Base-by-base conservation (phyloP, 2,888 invertebrate genomes). In the Eupelmus urozonus region DNA sequence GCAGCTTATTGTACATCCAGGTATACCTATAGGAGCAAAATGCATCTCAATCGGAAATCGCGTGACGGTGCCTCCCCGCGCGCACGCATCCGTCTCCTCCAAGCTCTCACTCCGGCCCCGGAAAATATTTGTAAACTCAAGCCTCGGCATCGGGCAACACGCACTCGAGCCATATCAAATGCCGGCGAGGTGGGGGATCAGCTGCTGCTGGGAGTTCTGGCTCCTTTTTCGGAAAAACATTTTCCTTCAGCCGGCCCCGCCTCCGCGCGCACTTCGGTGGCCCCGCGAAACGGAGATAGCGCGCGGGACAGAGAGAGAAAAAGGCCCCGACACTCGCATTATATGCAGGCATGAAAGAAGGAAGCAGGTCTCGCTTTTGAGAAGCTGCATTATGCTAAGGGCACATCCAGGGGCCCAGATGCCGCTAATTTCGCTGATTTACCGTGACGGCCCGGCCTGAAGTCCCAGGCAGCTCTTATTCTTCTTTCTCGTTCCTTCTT, bases 381-480 rank as follows among this genome's bases (percentile, higher is more conserved):
- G 51, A 2, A 34, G 60, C 11, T 27, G n/a, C 20, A 27, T 55
- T 40, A 70, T 59, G 25, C 27, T n/a, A n/a, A n/a, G 7, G 29
- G 20, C 51, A 51, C 49, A 51, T 66, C 5, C 18, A 27, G 29
- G 51, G 29, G 20, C 80, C 84, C 86, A 87, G 85, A 87, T 86
- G 86, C 86, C 83, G 82, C 84, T 86, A 85, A 86, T 86, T 86
- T 84, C 82, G 82, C 81, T 84, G 85, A 87, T 87, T 87, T 82
- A 81, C 83, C 85, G 81, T 86, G 86, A 85, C 85, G 84, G n/a
- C 79, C 80, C 78, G 82, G 81, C 72, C 78, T 73, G 57, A 80
- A 75, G 78, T 59, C 79, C 81, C 13, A 55, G 20, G 49, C 16
- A 57, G 55, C 49, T 55, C 55, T 53, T 45, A 40, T 62, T 72